Evolutionary conservation across 2,797 vertebrate species (phyloP), one percentile per base, ranked within the genome.

Genomic region (Margarornis squamiger): DNA sequence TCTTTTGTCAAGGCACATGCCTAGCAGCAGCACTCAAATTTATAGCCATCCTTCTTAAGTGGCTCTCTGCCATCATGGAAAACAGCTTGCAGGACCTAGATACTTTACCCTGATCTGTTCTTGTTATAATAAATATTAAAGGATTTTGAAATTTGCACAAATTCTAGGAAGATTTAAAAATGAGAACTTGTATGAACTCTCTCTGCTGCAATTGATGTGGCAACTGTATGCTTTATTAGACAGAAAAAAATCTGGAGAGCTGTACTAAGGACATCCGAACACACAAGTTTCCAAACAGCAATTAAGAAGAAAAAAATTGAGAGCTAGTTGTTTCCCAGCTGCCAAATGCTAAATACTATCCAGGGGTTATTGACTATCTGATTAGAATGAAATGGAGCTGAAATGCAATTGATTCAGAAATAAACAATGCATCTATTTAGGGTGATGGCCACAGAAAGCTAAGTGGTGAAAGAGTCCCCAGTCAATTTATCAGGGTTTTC

Each of bases 351-450:
- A 92, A 97, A 81, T 95, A 93, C 91, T 93, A 94, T 94, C 94
- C 80, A 95, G 93, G 39, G 58, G 54, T 89, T 97, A 97, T 96
- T 93, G 96, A 96, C 92, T 89, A 96, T 95, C 91, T 97, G 91
- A 97, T 97, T 96, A 97, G 94, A 96, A 96, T 90, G 94, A 96
- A 97, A 97, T 95, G 73, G 85, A 96, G 90, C 92, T 92, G 96
- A 96, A 97, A 96, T 80, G 32, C 89, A 92, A 96, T 96, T 96
- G 97, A 97, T 96, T 97, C 65, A 90, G 92, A 92, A 96, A 95
- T 94, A 97, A 97, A 93, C 91, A 97, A 70, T 95, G 76, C 93
- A 95, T 96, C 76, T 93, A 61, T 94, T 97, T 92, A 96, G 77
- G 86, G 81, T 82, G 87, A 96, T 95, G 78, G 66, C 66, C 71